phyloP scores from a whole-genome alignment of 2,113 vertebrate genomes.

The Bubo blakistoni region DNA sequence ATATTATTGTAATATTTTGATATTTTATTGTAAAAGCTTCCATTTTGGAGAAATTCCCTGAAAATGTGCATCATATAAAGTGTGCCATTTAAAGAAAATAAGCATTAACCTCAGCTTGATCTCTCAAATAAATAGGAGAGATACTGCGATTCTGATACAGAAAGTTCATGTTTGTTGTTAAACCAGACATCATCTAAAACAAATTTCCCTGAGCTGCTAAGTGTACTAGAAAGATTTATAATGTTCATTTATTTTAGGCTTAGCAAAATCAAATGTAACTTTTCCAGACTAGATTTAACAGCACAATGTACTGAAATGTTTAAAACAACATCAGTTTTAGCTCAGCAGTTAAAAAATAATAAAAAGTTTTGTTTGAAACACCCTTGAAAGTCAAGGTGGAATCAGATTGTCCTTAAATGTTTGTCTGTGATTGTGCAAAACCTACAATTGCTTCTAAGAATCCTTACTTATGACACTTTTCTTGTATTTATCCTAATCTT shows the following conservation, averaged over 20 bases:
- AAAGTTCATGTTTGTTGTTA: neutral
- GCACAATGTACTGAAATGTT: neutral
- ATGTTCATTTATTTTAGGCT: neutral
- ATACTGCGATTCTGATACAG: neutral
- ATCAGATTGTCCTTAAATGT: neutral
- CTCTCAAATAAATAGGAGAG: neutral
- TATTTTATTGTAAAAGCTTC: neutral
- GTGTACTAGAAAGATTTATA: neutral
- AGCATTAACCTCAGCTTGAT: neutral
- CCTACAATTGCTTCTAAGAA: neutral
- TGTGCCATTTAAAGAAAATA: neutral
- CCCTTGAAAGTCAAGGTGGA: neutral
- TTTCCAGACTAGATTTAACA: neutral
- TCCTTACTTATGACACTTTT: neutral
- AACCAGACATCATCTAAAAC: neutral
- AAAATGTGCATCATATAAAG: neutral
- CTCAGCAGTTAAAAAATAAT: neutral
- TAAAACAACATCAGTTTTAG: neutral
- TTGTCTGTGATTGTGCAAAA: neutral
- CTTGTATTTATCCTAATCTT: neutral
- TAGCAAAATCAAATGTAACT: neutral
- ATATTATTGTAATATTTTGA: neutral
- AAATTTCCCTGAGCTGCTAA: neutral
- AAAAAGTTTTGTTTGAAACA: neutral
- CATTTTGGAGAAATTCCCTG: neutral